Evolutionary conservation across 35 echinoderm and acorn worm species (phyloP), one percentile per base, ranked within the genome.

Genomic region (Apostichopus californicus): DNA sequence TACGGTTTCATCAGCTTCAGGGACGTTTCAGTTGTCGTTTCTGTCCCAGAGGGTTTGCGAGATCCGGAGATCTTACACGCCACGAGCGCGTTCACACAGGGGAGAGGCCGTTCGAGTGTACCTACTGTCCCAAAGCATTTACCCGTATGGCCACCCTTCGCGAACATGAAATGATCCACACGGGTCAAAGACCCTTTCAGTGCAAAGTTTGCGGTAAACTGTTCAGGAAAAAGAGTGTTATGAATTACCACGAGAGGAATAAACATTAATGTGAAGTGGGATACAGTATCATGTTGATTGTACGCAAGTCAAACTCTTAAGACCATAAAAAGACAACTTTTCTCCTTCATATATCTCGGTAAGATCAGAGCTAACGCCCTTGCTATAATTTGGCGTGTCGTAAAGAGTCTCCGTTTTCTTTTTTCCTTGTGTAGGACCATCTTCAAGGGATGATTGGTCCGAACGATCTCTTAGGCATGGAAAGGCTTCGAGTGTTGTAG

Each of bases 1-100:
- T 65, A 54, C 57, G 86, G 21, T 68, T 66, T 15, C 86, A 89
- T 26, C 57, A 28, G 18, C 46, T 72, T 15, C 3, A 15, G 28
- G 46, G 52, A 34, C 86, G 86, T 53, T 89, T 66, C 64, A 22
- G 64, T 21, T 89, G 86, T 89, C 15, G 24, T 64, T 73, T 72
- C 52, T 89, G 86, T n/a, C 57, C 57, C 57, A 89, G 52, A 66
- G 86, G 6, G 6, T 89, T 89, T 9, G 57, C 25, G 6, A 20
- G 46, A 9, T 52, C 46, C 0, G 63, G 86, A 9, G 63, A 73
- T 57, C 46, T 66, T 8, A 52, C 15, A 0, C 57, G 21, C 57
- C 86, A 88, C 57, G 86, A 88, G 58, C 58, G 86, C 52, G 25
- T 88, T 18, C 86, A 88, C 58, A 88, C 86, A 8, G 86, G 86